These are phyloP conservation scores for Pseudobourletiella spinata DNA, from an alignment of 1,140 invertebrate genomes.

Conservation along the genomic window DNA sequence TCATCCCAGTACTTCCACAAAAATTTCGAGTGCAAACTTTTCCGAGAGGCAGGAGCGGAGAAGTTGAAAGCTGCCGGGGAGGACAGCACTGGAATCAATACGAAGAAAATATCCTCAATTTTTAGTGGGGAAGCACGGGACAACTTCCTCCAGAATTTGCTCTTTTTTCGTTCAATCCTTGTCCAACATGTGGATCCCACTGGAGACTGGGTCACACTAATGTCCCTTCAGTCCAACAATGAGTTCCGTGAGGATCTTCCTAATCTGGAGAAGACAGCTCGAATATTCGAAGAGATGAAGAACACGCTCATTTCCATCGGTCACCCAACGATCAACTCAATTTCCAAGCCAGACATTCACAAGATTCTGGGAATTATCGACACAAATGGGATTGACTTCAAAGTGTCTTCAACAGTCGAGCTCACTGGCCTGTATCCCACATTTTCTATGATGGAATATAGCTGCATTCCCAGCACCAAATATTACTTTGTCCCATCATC, in stretches of 20 bases:
- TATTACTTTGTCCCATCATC: slow-evolving; percentile 33
- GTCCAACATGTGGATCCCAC: slow-evolving; percentile 14
- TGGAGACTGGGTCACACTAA: slow-evolving; percentile 18
- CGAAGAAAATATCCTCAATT: too few species aligned
- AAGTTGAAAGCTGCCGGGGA: neutral
- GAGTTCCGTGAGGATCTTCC: slow-evolving; percentile 13
- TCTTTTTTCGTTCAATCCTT: slow-evolving; percentile 26
- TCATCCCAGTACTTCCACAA: slow-evolving; percentile 27
- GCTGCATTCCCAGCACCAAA: slow-evolving; percentile 38
- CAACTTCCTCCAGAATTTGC: slow-evolving; percentile 15
- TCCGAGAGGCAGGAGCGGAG: slow-evolving; percentile 12
- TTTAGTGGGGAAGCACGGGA: neutral
- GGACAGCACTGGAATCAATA: neutral
- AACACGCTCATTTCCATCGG: slow-evolving; percentile 12
- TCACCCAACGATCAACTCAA: slow-evolving; percentile 1
- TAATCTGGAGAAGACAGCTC: slow-evolving; percentile 25
- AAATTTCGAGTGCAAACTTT: slow-evolving; percentile 27
- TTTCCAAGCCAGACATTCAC: slow-evolving; percentile 36
- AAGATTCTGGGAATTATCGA: slow-evolving; percentile 39
- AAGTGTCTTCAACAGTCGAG: slow-evolving; percentile 16
- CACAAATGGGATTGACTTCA: slow-evolving; percentile 37
- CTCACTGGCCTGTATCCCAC: slow-evolving; percentile 36
- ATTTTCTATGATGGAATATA: slow-evolving; percentile 39
- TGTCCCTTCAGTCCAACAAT: slow-evolving; percentile 17
- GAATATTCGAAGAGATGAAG: slow-evolving; percentile 22